phyloP scores from a whole-genome alignment of 2,797 vertebrate genomes.

The Carapus acus region DNA sequence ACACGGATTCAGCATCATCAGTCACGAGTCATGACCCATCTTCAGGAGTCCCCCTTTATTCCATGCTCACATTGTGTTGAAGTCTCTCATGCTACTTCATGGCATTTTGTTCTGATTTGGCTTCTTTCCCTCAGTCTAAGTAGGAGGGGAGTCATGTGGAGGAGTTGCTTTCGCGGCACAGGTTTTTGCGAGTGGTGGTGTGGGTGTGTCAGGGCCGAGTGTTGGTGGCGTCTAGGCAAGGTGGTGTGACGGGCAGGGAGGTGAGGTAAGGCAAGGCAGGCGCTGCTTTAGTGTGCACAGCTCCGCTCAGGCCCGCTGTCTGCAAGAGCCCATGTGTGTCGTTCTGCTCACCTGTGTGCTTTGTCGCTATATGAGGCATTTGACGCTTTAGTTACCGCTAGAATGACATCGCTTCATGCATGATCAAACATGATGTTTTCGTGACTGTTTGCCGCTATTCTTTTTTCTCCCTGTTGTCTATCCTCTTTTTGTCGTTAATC shows the following conservation, averaged over 20 bases:
- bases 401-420: conserved; percentile 74
- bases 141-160: conserved; percentile 62
- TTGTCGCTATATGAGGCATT: conserved; percentile 68
- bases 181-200: conserved; percentile 64
- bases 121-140: conserved; percentile 72
- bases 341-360: conserved; percentile 71
- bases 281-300: conserved; percentile 74
- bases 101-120: conserved; percentile 73
- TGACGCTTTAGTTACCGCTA: conserved; percentile 61
- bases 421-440: conserved; percentile 67
- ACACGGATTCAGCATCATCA: conserved; percentile 53
- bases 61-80: conserved; percentile 60
- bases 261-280: conserved; percentile 75
- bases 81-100: conserved; percentile 66
- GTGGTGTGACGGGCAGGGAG: conserved; percentile 69
- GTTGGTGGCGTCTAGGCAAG: conserved; percentile 68
- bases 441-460: conserved; percentile 57
- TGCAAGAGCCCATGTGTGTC: conserved; percentile 73
- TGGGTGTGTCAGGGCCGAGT: conserved; percentile 69
- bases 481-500: conserved; percentile 45
- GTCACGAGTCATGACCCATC: conserved; percentile 40
- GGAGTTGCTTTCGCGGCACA: conserved; percentile 63
- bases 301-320: conserved; percentile 72
- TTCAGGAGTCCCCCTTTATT: conserved; percentile 52
- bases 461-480: conserved; percentile 49